Evolutionary conservation across 2,888 invertebrate genomes (phyloP), one percentile per base, ranked within the genome.

Genomic region (Neelides folsomi): DNA sequence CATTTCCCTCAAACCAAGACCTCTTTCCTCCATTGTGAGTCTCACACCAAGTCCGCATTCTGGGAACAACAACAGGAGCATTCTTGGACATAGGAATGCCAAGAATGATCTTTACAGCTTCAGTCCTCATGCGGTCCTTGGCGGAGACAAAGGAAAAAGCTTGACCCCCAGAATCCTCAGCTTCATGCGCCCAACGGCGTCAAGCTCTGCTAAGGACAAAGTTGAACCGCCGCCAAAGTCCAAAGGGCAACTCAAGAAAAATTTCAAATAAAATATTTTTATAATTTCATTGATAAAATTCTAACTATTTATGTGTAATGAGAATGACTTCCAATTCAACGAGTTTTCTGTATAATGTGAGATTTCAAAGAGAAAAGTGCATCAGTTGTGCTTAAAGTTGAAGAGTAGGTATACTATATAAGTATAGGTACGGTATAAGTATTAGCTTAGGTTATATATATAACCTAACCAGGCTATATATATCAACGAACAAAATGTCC

Each of bases 171-270:
- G 61, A 47, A 59, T 62, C n/a, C 74, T 78, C 53, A 78, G 82
- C 55, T 88, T 88, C 68, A 88, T 89, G 88, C 77, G 86, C 66
- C 88, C 88, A 1, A 89, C 89, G 0, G 81, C 87, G 20, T 82
- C 88, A 9, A 88, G 87, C 59, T 78, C 81, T 34, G 86, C 86
- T 47, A 83, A 86, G 69, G 79, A 77, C 60, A 72, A 65, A 55
- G 44, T 60, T 10, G 63, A 63, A n/a, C 47, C 53, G 13, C 51
- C 50, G 13, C 51, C 51, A 34, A 45, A 49, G 40, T 45, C 46
- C 1, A 56, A 56, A 47, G 19, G 48, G 9, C 54, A 43, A 15
- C 16, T 40, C 18, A 51, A 47, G 19, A 56, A 58, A 43, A 47
- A 59, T 19, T 60, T 59, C 27, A 60, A 58, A 47, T 56, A 41